Evolutionary conservation across 1,140 invertebrate species (phyloP).

Genomic region (fruit fly (Drosophila melanogaster)): DNA sequence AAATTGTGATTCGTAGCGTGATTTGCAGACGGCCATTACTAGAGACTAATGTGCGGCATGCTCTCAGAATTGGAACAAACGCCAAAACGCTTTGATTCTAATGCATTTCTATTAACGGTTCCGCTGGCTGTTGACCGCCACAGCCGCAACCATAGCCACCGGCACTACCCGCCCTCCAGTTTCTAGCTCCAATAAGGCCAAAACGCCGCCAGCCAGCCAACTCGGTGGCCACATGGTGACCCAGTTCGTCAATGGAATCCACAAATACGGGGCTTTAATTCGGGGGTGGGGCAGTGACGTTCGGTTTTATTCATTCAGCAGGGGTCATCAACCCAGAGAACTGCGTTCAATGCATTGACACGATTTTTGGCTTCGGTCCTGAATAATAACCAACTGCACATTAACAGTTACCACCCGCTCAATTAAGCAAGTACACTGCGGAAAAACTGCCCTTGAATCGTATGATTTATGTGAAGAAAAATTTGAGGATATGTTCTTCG

Average conservation of each 20-base stretch:
- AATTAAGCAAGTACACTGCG: constrained; percentile 17
- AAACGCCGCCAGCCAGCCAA: constrained; percentile 21
- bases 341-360: constrained; percentile 76
- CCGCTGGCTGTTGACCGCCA: constrained; percentile 3
- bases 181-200: constrained; percentile 30
- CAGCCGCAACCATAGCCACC: neutral
- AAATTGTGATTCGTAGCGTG: constrained; percentile 77
- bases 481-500: too few relatives aligned
- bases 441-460: neutral
- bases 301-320: constrained; percentile 4
- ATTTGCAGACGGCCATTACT: constrained; percentile 73
- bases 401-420: constrained; percentile 56
- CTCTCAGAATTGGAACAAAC: constrained; percentile 80
- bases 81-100: constrained; percentile 66
- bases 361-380: constrained; percentile 66
- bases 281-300: neutral
- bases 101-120: constrained; percentile 81
- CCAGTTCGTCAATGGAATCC: constrained; percentile 77
- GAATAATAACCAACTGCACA: constrained; percentile 67
- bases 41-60: constrained; percentile 73
- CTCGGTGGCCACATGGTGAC: constrained; percentile 62
- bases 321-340: constrained; percentile 73
- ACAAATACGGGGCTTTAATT: constrained; percentile 52
- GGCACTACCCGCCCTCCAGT: constrained; percentile 17
- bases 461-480: too few relatives aligned